Conservation (phyloP, 1,140 invertebrate species). For the Drosophila littoralis region DNA sequence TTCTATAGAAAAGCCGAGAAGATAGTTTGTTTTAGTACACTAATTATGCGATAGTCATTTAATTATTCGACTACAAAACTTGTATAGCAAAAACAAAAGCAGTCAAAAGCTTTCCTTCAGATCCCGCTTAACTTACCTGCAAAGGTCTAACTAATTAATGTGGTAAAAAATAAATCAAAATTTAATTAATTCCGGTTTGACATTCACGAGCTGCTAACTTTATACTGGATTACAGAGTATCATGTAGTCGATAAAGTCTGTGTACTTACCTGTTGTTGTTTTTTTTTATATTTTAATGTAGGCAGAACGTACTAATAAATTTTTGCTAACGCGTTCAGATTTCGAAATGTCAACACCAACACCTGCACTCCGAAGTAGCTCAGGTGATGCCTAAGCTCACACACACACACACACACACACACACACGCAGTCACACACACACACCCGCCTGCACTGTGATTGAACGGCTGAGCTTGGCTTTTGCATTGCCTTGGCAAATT, state of each 20-base stretch:
- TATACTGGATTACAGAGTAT: slow-evolving; percentile 11
- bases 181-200: too few relatives aligned
- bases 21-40: too few relatives aligned
- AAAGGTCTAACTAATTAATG: too few relatives aligned
- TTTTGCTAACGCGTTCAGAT: slow-evolving; percentile 75
- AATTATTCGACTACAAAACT: too few relatives aligned
- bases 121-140: too few relatives aligned
- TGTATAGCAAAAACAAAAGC: too few relatives aligned
- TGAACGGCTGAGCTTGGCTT: slow-evolving; percentile 34
- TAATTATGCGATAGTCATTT: too few relatives aligned
- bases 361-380: slow-evolving; percentile 70
- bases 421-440: slow-evolving; percentile 14
- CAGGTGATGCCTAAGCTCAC: slow-evolving; percentile 63
- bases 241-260: not conserved
- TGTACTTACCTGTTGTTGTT: slow-evolving; percentile 1
- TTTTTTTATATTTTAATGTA: slow-evolving; percentile 20
- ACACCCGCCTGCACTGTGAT: not conserved
- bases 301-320: slow-evolving; percentile 54
- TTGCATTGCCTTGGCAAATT: slow-evolving; percentile 56
- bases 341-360: slow-evolving; percentile 78
- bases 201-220: too few relatives aligned
- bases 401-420: slow-evolving; percentile 13
- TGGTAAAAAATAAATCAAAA: too few relatives aligned
- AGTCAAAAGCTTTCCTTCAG: too few relatives aligned
- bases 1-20: too few relatives aligned